Percentiles rank a stretch among this genome's conserved stretches.
These are phyloP conservation scores for Campoletis sonorensis DNA, from an alignment of 1,140 invertebrate genomes.

Conservation along the genomic window DNA sequence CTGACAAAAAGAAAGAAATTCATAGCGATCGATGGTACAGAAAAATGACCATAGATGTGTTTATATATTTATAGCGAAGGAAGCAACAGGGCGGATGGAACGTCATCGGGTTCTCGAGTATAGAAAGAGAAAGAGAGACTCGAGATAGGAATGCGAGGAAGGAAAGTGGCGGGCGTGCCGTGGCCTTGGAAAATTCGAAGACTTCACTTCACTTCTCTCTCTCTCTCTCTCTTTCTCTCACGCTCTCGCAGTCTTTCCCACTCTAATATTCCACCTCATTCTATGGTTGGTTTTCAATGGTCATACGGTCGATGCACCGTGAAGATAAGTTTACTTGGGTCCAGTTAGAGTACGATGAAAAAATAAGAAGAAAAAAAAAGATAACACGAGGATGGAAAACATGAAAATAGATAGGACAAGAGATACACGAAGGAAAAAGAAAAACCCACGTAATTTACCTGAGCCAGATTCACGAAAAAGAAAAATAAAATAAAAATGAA, in stretches of 20 bases:
- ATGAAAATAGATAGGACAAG: not conserved
- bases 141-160: constrained; percentile 36
- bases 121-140: not conserved
- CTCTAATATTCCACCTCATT: not conserved
- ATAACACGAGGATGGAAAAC: not conserved
- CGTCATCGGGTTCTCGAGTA: not conserved
- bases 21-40: not conserved
- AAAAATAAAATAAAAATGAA: no score
- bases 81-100: constrained; percentile 8
- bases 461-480: no score
- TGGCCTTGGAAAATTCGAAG: constrained; percentile 40
- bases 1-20: not conserved
- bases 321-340: not conserved
- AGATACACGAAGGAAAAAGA: not conserved
- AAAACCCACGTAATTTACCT: not conserved
- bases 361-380: not conserved
- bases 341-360: not conserved
- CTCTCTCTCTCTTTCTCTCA: not conserved
- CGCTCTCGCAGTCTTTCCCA: not conserved
- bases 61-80: not conserved
- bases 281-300: not conserved
- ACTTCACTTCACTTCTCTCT: not conserved
- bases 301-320: constrained; percentile 34
- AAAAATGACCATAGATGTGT: not conserved
- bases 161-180: constrained; percentile 35